Base-by-base conservation (phyloP, 2,888 invertebrate genomes). In the Cephalotes varians region DNA sequence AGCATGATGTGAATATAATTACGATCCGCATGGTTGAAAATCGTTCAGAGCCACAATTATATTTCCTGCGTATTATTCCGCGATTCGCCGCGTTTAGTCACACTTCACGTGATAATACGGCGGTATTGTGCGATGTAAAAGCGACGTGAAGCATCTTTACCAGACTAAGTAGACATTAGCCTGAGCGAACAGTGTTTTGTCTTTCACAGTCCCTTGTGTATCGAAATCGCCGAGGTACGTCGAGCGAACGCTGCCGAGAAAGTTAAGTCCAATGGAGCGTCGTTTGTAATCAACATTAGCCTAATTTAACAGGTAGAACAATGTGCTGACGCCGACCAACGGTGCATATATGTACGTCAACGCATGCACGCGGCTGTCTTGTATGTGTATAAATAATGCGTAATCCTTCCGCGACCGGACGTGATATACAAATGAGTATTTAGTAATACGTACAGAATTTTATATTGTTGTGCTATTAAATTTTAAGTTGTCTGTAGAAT, bases 281-380 rank as follows among this genome's bases (percentile, higher is more conserved):
- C 49, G 6, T 69, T 69, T 34, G 51, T 73, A 69, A 84, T 84
- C 49, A 47, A 51, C 31, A 56, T 62, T 74, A 85, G 64, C 49
- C 84, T 56, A 81, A 85, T 85, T 85, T 44, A 40, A 81, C 18
- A 47, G 44, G 67, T 40, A 60, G 44, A 84, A 84, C 77, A 84
- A 84, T 84, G 84, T 54, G 60, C 84, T 77, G 83, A 84, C 77
- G 49, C 44, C 47, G 77, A 72, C n/a, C 49, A 37, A 74, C n/a
- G 51, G 25, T 58, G 28, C 74, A 34, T 40, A 28, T 15, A 40
- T 15, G n/a, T 44, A 28, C 31, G 44, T 31, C 56, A 18, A 44
- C 21, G 65, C 28, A 5, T 44, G 21, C 34, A 47, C 21, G 15
- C 49, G 49, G 28, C 34, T 47, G 37, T 18, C 15, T 51, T 49